Base-by-base conservation (phyloP, 2,888 invertebrate species). In the Harmothoe impar region DNA sequence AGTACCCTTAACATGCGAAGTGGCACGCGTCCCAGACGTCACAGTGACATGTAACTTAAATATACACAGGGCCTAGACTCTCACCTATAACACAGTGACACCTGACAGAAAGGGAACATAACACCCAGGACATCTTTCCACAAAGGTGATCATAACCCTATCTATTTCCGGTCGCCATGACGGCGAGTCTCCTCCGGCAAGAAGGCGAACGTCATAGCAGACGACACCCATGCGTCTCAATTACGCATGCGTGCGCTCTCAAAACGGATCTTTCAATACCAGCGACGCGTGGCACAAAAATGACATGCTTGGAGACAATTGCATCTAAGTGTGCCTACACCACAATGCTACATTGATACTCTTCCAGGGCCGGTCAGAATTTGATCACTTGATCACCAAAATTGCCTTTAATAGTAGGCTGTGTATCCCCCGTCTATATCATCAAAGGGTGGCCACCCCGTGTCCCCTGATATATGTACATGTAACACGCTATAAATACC, bases 331-430 rank as follows among this genome's bases (percentile, higher is more conserved):
- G 62, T 62, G 62, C 62, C 23, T 62, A 20, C 62, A 5, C 25
- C 72, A 72, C 72, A 72, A 72, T 29, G 72, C 31, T 17, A 29
- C 72, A 12, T 72, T 72, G 72, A 72, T 29, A 3, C 1, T 25
- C 29, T 15, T 72, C 15, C 72, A 29, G 12, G 25, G 72, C 17
- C 0, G 29, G 29, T n/a, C 72, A 72, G n/a, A 72, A 72, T 72
- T 29, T 72, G 72, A 72, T 72, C 72, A 72, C 72, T 72, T 72
- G 72, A 72, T 72, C 29, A 29, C 72, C 15, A 15, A 72, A 72
- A 72, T 72, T 72, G 72, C 72, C 72, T 72, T 15, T 29, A 72
- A 72, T 72, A 25, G 31, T 29, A 72, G 72, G 72, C 72, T 15
- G 25, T 1, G n/a, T 29, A n/a, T n/a, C n/a, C n/a, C n/a, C n/a